A percentile compares a stretch with the other conserved stretches of the same genome.
Evolutionary conservation across 2,797 vertebrate genomes (phyloP).

Genomic region (Manis javanica): DNA sequence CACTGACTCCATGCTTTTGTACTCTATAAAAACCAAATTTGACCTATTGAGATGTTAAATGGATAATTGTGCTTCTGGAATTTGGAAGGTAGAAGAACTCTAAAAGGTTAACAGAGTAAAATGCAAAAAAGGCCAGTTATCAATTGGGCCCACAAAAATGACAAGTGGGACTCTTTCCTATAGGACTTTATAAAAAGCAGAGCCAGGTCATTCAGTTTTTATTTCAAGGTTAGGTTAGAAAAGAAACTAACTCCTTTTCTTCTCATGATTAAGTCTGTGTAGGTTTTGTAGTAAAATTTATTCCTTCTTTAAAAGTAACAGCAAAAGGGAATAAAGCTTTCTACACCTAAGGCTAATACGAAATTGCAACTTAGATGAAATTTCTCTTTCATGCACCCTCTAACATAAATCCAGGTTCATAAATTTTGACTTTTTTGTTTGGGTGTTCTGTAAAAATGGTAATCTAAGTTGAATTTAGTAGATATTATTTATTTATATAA

Average conservation of each 20-base stretch:
- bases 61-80: conserved; percentile 11
- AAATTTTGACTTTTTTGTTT: conserved; percentile 56
- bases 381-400: not conserved
- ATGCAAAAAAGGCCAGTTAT: conserved; percentile 36
- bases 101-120: not conserved
- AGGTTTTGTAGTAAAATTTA: conserved; percentile 60
- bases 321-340: conserved; percentile 64
- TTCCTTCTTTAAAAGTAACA: conserved; percentile 53
- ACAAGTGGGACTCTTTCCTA: conserved; percentile 20
- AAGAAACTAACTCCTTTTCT: conserved; percentile 10
- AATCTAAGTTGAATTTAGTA: conserved; percentile 42
- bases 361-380: conserved; percentile 58
- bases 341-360: conserved; percentile 42
- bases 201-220: conserved; percentile 32
- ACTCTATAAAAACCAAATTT: not conserved
- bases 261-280: conserved; percentile 20
- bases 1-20: not conserved
- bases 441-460: conserved; percentile 19
- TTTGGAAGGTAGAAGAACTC: not conserved
- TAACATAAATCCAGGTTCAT: conserved; percentile 61
- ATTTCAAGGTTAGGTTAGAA: conserved; percentile 46
- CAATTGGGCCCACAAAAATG: conserved; percentile 14
- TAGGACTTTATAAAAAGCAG: not conserved
- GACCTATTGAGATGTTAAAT: not conserved
- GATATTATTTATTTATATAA: conserved; percentile 17